Evolutionary conservation across 2,888 invertebrate species (phyloP).

Genomic region (Hofmannophila pseudospretella): DNA sequence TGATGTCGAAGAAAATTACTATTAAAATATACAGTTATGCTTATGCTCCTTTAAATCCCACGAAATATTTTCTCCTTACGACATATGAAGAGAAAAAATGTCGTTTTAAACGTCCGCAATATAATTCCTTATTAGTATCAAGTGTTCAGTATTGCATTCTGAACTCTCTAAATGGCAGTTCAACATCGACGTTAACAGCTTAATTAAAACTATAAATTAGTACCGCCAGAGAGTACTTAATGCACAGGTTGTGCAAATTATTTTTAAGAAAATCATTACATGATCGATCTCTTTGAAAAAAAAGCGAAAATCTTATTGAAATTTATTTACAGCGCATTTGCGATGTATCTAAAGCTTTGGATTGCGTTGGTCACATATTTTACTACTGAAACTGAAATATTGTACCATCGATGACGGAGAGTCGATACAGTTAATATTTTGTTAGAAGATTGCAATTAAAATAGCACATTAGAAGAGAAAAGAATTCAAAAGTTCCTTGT

Average conservation of each 20-base stretch:
- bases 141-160: conserved; percentile 8
- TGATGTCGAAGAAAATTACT: not conserved
- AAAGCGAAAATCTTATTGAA: too few relatives aligned
- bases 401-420: too few relatives aligned
- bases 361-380: too few relatives aligned
- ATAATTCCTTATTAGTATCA: conserved; percentile 5
- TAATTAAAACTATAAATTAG: conserved; percentile 9
- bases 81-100: conserved; percentile 8
- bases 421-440: too few relatives aligned
- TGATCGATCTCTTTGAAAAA: too few relatives aligned
- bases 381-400: too few relatives aligned
- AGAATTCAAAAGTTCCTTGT: too few relatives aligned
- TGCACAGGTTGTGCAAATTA: not conserved
- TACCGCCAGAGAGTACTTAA: not conserved
- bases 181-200: conserved; percentile 7
- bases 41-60: not conserved
- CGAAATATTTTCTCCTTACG: not conserved
- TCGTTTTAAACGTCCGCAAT: conserved; percentile 2
- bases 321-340: too few relatives aligned
- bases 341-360: too few relatives aligned
- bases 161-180: conserved; percentile 1
- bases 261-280: too few relatives aligned
- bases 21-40: not conserved
- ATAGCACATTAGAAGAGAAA: too few relatives aligned
- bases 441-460: too few relatives aligned